Evolutionary conservation across 1,140 invertebrate species (phyloP).

Genomic region (Rhagoletis pomonella): DNA sequence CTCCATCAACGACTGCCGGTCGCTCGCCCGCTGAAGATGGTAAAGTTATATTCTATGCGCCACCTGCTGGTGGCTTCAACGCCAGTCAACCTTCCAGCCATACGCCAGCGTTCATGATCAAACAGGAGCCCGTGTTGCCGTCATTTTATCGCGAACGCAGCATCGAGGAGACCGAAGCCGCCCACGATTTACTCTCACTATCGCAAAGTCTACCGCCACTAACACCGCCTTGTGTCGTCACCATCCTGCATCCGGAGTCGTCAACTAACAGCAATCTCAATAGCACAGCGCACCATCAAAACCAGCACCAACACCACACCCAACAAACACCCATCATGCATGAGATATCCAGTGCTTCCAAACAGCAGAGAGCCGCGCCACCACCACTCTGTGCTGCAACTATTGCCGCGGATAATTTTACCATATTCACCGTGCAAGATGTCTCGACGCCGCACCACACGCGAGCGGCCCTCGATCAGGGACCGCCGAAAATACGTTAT

Average conservation of each 20-base stretch:
- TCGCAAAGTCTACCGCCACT: conserved; percentile 86
- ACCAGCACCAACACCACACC: conserved; percentile 55
- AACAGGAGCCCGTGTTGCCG: conserved; percentile 70
- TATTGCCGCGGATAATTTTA: conserved; percentile 54
- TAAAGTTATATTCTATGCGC: conserved; percentile 73
- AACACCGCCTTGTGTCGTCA: conserved; percentile 80
- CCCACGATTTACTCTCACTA: conserved; percentile 88
- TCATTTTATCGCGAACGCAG: conserved; percentile 79
- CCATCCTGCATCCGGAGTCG: conserved; percentile 75
- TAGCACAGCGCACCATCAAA: conserved; percentile 56
- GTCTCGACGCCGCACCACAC: conserved; percentile 1
- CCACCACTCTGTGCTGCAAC: conserved; percentile 53
- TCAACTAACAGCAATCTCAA: not conserved
- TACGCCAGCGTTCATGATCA: conserved; percentile 64
- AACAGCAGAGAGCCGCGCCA: conserved; percentile 50
- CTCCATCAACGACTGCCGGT: not conserved
- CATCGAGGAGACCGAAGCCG: conserved; percentile 88
- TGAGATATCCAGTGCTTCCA: conserved; percentile 70
- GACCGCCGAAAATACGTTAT: conserved; percentile 66
- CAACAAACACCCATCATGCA: conserved; percentile 66
- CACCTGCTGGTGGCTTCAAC: conserved; percentile 63
- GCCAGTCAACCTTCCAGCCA: conserved; percentile 61
- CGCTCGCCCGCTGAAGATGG: conserved; percentile 60
- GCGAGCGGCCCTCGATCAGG: not conserved
- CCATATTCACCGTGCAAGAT: conserved; percentile 43